Percentiles rank a stretch among this genome's conserved stretches.
Conservation (phyloP, 2,888 invertebrate species). For the Torymus aiolomorphi region DNA sequence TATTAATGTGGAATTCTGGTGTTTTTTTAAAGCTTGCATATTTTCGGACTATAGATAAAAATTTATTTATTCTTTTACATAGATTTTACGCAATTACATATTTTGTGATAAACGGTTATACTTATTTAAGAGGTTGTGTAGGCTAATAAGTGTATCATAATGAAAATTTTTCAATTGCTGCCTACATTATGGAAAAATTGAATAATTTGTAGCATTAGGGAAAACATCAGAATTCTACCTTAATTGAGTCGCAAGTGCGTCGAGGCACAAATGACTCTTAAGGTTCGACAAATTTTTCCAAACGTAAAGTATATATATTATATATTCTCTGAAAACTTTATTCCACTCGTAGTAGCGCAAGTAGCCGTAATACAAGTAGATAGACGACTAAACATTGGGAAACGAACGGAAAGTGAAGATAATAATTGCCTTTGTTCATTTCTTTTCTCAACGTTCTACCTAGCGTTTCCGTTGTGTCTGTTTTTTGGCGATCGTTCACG, state of each 20-base stretch:
- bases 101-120: no score
- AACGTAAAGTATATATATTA: slow-evolving; percentile 27
- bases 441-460: slow-evolving; percentile 9
- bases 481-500: slow-evolving; percentile 49
- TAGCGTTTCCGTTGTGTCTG: slow-evolving; percentile 23
- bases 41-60: no score
- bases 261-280: neutral
- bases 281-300: slow-evolving; percentile 21
- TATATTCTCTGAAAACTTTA: slow-evolving; percentile 37
- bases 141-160: no score
- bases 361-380: slow-evolving; percentile 28
- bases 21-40: neutral
- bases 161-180: no score
- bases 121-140: no score
- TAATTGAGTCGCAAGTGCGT: neutral
- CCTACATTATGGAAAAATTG: no score
- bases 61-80: no score
- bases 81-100: no score
- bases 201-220: neutral
- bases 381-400: slow-evolving; percentile 36
- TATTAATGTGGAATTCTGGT: neutral
- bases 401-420: slow-evolving; percentile 27
- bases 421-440: slow-evolving; percentile 23
- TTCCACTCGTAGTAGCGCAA: slow-evolving; percentile 45
- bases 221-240: neutral